phyloP scores from a whole-genome alignment of 2,113 vertebrate species.

The Lathamus discolor region DNA sequence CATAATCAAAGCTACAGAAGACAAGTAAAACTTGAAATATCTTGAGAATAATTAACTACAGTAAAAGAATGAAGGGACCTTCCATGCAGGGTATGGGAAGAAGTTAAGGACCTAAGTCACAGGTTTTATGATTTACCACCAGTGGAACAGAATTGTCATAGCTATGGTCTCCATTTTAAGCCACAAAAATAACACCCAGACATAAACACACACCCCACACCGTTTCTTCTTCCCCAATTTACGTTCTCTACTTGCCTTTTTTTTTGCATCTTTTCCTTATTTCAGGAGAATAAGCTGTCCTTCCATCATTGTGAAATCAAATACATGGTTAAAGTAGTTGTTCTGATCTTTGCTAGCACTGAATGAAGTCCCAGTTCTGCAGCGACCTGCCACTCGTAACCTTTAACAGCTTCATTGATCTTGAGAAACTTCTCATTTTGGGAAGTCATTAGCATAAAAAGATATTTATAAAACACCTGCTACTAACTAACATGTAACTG shows the following conservation, averaged over 20 bases:
- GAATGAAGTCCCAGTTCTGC: background rate
- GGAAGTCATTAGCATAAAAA: slow-evolving; percentile 15
- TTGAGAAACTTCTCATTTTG: slow-evolving; percentile 36
- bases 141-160: background rate
- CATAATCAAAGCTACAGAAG: background rate
- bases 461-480: background rate
- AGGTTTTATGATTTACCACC: background rate
- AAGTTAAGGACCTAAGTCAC: background rate
- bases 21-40: background rate
- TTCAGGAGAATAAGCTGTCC: background rate
- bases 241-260: too few species aligned
- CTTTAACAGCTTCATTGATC: slow-evolving; percentile 16
- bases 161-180: background rate
- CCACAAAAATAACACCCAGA: background rate
- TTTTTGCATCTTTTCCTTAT: background rate
- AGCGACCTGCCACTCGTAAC: background rate
- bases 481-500: background rate
- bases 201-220: fast-evolving
- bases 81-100: background rate
- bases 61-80: background rate
- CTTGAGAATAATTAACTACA: background rate
- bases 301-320: background rate
- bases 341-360: background rate
- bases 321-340: background rate
- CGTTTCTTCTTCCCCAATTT: background rate